Evolutionary conservation across 1,140 invertebrate species (phyloP).

Genomic region (Drosophila pandora): DNA sequence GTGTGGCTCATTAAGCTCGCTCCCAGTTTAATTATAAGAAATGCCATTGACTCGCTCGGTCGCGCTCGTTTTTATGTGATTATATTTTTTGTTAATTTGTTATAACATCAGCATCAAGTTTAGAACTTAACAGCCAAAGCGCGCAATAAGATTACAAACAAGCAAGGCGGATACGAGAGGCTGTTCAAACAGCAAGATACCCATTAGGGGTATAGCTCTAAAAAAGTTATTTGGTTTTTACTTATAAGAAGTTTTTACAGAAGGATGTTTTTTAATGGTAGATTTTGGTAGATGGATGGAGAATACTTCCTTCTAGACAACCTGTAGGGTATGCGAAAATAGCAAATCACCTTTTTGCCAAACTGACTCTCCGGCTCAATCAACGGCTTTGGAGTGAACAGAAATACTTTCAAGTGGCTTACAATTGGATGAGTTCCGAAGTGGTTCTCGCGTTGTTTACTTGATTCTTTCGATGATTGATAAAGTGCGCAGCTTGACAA

Average conservation of each 20-base stretch:
- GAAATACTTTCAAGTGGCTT: conserved; percentile 59
- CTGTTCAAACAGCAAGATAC: conserved; percentile 8
- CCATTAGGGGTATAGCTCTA: conserved; percentile 9
- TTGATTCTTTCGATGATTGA: conserved; percentile 46
- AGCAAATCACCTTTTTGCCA: conserved; percentile 32
- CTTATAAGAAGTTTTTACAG: neutral
- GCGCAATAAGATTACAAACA: conserved; percentile 61
- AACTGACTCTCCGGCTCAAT: conserved; percentile 53
- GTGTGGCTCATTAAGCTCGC: conserved; percentile 68
- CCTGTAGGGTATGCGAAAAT: neutral
- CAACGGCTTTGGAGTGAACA: conserved; percentile 47
- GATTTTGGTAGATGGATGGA: neutral
- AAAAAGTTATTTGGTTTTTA: neutral
- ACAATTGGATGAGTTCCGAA: conserved; percentile 75
- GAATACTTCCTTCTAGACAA: neutral
- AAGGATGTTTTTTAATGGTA: neutral
- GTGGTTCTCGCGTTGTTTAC: conserved; percentile 45
- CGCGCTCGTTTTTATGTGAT: conserved; percentile 66
- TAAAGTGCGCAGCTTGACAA: conserved; percentile 47
- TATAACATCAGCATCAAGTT: conserved; percentile 72
- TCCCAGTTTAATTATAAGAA: conserved; percentile 76
- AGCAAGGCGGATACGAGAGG: conserved; percentile 16
- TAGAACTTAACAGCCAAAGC: conserved; percentile 70
- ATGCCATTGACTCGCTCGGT: conserved; percentile 63
- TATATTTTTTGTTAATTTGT: conserved; percentile 61